Conservation (phyloP, 2,113 vertebrate species). For the Scophthalmus maximus region DNA sequence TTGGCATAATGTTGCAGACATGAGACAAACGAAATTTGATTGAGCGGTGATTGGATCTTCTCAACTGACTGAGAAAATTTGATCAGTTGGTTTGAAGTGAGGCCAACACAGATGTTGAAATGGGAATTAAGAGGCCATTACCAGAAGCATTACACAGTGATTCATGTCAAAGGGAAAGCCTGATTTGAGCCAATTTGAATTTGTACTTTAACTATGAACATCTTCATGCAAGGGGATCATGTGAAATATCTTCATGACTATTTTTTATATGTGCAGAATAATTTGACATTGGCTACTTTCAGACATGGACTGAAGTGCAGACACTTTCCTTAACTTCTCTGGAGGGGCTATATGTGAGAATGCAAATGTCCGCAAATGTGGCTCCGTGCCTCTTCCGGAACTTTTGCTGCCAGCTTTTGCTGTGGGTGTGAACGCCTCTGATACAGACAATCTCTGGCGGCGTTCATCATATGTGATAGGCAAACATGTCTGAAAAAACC, state of each 20-base stretch:
- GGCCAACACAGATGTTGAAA: not conserved
- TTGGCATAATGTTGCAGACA: not conserved
- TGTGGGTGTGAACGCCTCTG: no score
- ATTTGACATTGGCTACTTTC: not conserved
- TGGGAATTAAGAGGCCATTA: not conserved
- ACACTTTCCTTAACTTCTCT: no score
- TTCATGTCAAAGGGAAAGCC: slow-evolving; percentile 2
- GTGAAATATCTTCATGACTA: not conserved
- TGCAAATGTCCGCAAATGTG: no score
- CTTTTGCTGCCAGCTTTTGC: no score
- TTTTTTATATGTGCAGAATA: not conserved
- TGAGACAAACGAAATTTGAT: not conserved
- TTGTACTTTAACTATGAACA: not conserved
- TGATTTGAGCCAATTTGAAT: not conserved
- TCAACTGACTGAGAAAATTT: not conserved
- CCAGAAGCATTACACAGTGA: not conserved
- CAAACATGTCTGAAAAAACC: no score
- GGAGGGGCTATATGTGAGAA: no score
- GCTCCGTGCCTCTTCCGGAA: no score
- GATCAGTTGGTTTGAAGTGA: slow-evolving; percentile 1
- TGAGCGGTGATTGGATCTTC: slow-evolving; percentile 6
- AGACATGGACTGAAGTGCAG: not conserved
- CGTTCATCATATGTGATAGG: no score
- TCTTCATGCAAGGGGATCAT: not conserved
- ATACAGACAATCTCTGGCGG: no score